These are phyloP conservation scores for Laspeyria flexula DNA, from an alignment of 2,888 invertebrate species.

Conservation along the genomic window DNA sequence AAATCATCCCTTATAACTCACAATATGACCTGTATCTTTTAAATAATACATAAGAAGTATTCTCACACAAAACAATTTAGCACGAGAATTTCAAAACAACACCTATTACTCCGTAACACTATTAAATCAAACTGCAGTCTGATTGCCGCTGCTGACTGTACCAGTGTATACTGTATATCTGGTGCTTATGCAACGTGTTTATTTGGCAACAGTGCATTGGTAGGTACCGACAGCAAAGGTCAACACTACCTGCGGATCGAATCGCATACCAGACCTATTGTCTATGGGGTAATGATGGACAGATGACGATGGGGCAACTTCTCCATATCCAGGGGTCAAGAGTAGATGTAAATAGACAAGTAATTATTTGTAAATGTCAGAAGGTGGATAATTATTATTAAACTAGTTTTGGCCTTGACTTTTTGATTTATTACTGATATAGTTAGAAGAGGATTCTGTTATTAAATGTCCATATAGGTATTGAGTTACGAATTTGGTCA, in stretches of 20 bases:
- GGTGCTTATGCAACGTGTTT: slow-evolving; percentile 46
- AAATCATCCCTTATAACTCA: too few species aligned
- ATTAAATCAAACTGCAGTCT: neutral
- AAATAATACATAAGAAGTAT: too few species aligned
- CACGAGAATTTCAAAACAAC: neutral
- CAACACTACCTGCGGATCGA: slow-evolving; percentile 26
- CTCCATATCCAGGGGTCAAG: neutral
- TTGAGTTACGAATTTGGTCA: too few species aligned
- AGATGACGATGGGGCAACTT: neutral
- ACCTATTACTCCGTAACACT: neutral
- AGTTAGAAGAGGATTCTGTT: too few species aligned
- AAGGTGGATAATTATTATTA: too few species aligned
- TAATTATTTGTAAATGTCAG: neutral
- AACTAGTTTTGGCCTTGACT: too few species aligned
- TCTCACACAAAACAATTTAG: neutral
- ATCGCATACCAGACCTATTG: slow-evolving; percentile 13
- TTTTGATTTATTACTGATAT: too few species aligned
- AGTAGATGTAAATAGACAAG: neutral
- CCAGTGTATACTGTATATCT: slow-evolving; percentile 4
- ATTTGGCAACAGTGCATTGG: slow-evolving; percentile 47
- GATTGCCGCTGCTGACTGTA: slow-evolving; percentile 18
- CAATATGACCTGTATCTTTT: too few species aligned
- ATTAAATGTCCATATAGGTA: too few species aligned
- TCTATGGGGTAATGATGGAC: slow-evolving; percentile 1
- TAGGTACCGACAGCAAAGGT: slow-evolving; percentile 50